phyloP scores from a whole-genome alignment of 2,888 invertebrate genomes.

The Hemaris fuciformis region DNA sequence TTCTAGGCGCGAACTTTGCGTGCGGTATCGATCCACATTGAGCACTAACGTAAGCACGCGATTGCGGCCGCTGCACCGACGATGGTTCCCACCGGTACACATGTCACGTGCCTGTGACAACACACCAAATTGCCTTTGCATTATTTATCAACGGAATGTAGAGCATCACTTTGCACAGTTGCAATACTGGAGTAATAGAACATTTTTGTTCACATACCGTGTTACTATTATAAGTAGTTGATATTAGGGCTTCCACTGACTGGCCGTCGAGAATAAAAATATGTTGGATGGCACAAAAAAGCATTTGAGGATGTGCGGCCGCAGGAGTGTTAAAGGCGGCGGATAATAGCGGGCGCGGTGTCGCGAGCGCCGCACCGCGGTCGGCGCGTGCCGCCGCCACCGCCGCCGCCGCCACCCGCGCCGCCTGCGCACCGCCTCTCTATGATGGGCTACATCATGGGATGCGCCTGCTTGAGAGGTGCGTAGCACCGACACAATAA shows the following conservation, averaged over 20 bases:
- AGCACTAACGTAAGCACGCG: constrained; percentile 61
- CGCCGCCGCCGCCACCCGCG: constrained; percentile 70
- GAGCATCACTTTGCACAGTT: background rate
- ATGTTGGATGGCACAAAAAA: constrained; percentile 26
- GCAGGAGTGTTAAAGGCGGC: constrained; percentile 56
- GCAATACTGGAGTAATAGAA: background rate
- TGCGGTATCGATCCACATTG: constrained; percentile 70
- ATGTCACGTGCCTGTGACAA: constrained; percentile 16
- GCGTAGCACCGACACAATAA: constrained; percentile 31
- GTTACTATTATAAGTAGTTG: background rate
- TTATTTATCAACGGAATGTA: background rate
- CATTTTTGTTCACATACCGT: background rate
- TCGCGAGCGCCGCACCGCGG: constrained; percentile 64
- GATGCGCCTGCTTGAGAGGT: constrained; percentile 96
- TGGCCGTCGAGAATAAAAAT: background rate
- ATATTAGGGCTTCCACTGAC: background rate
- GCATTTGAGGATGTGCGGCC: constrained; percentile 41
- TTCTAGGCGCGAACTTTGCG: constrained; percentile 67
- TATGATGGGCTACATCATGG: constrained; percentile 97
- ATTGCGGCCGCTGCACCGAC: constrained; percentile 65
- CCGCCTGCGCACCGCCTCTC: constrained; percentile 68
- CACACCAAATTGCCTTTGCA: constrained; percentile 25
- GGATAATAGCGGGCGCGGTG: constrained; percentile 61
- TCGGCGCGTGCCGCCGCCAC: constrained; percentile 74
- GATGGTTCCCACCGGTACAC: constrained; percentile 10